Conservation (phyloP, 2,888 invertebrate genomes). For the Drosophila kuntzei region DNA sequence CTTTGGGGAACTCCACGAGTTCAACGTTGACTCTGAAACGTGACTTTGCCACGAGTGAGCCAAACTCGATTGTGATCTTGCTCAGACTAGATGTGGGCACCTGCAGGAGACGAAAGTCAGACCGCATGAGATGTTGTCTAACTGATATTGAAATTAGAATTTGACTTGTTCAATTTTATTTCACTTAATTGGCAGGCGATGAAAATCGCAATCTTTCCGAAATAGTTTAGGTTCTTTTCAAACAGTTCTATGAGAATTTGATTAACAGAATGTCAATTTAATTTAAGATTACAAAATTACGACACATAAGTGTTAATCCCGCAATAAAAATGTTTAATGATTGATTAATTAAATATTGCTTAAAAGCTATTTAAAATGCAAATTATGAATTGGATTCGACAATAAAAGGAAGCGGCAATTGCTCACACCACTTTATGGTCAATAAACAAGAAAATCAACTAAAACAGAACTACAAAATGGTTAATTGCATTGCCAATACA, state of each 20-base stretch:
- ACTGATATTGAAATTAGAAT: constrained; percentile 12
- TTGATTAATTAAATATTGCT: constrained; percentile 1
- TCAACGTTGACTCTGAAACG: constrained; percentile 34
- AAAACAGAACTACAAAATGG: constrained; percentile 4
- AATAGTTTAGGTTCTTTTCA: background rate
- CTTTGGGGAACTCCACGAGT: constrained; percentile 48
- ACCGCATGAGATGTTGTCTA: background rate
- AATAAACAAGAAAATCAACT: constrained; percentile 17
- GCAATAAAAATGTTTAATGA: constrained; percentile 4
- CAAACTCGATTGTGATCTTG: background rate
- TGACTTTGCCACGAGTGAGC: constrained; percentile 46
- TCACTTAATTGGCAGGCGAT: background rate
- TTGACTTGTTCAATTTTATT: background rate
- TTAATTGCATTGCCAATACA: constrained; percentile 29
- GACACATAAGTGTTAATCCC: constrained; percentile 5
- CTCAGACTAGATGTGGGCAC: background rate
- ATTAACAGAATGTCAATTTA: background rate
- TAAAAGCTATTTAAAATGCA: constrained; percentile 4
- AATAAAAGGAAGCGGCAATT: constrained; percentile 26
- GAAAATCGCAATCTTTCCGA: background rate
- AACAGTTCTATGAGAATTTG: background rate
- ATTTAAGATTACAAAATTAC: background rate
- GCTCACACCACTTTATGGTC: constrained; percentile 21
- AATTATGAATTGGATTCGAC: constrained; percentile 10
- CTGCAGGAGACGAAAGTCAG: constrained; percentile 1